Base-by-base conservation (phyloP, 2,797 vertebrate species). In the Poecilia picta region DNA sequence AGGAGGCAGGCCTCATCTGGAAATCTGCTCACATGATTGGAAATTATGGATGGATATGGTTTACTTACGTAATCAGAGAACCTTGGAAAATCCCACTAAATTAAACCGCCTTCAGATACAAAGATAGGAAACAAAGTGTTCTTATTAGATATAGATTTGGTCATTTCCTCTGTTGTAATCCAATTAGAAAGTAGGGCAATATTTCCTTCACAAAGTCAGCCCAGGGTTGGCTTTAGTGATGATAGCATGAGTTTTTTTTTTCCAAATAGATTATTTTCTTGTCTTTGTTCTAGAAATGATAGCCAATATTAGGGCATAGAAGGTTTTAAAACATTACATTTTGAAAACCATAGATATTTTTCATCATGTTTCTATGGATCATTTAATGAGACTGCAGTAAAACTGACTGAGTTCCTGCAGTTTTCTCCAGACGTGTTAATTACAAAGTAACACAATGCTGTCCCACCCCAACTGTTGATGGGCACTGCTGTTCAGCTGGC, bases 1-100 rank as follows among this genome's bases (percentile, higher is more conserved):
- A 78, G 73, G 73, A 83, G 62, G 76, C 2, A 8, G 72, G 36
- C 73, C 28, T 77, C 91, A 91, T 93, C 87, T 93, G 92, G 91
- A 89, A 86, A 76, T 81, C 46, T 79, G 76, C 85, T 93, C 74
- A 76, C 3, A 41, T 79, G 78, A 82, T 77, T 76, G 89, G 88
- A 90, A 89, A 89, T 87, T 72, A 74, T 82, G 74, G 81, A 90
- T 77, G 71, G 79, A 76, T 80, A 71, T 36, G 39, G 80, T 70
- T 68, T 80, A 78, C 71, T 89, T 85, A 83, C 11, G 57, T 89
- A 88, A 92, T 89, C 83, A 28, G 31, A 15, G 59, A 55, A 28
- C 75, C 71, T 57, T n/a, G 31, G 74, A 75, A 85, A 87, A 81
- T 43, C 62, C 72, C 79, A 76, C 43, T 79, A 18, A 87, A 75